These are phyloP conservation scores for Phenganax subtilis DNA, from an alignment of 92 coral and sea anemone species.

Conservation along the genomic window DNA sequence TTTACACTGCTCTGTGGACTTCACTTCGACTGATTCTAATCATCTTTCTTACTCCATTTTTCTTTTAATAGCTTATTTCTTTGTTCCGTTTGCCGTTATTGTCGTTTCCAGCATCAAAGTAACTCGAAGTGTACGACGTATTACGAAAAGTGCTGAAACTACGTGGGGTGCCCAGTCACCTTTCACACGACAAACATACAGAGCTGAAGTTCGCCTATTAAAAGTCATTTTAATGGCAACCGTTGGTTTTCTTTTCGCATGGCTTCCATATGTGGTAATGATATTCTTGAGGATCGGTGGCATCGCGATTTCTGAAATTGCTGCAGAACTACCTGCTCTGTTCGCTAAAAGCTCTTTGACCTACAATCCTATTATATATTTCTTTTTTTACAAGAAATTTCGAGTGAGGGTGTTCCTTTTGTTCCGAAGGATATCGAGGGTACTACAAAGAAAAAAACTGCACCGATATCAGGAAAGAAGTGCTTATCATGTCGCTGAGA, in stretches of 20 bases:
- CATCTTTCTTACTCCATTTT: slow-evolving; percentile 40
- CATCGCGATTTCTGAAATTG: neutral
- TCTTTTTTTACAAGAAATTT: neutral
- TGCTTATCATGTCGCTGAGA: no score
- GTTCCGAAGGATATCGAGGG: no score
- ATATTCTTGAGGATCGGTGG: slow-evolving; percentile 31
- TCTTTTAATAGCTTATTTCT: slow-evolving; percentile 50
- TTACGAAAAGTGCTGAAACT: slow-evolving; percentile 44
- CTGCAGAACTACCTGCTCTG: neutral
- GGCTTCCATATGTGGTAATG: slow-evolving; percentile 59
- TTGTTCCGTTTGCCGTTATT: slow-evolving; percentile 39
- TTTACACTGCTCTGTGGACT: slow-evolving; percentile 51
- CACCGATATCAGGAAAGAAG: no score
- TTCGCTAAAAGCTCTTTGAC: neutral
- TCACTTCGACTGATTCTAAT: slow-evolving; percentile 37
- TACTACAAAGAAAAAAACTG: no score
- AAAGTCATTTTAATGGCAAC: slow-evolving; percentile 44
- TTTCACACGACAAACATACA: slow-evolving; percentile 40
- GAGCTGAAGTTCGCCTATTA: slow-evolving; percentile 44
- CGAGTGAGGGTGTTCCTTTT: no score
- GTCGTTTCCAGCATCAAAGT: slow-evolving; percentile 30
- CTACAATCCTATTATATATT: neutral
- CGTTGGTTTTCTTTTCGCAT: slow-evolving; percentile 50
- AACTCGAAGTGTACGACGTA: slow-evolving; percentile 35
- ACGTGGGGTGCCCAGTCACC: slow-evolving; percentile 45